Percentiles rank a stretch among this genome's conserved stretches.
Evolutionary conservation across 2,113 vertebrate genomes (phyloP).

Genomic region (Thermophis baileyi): DNA sequence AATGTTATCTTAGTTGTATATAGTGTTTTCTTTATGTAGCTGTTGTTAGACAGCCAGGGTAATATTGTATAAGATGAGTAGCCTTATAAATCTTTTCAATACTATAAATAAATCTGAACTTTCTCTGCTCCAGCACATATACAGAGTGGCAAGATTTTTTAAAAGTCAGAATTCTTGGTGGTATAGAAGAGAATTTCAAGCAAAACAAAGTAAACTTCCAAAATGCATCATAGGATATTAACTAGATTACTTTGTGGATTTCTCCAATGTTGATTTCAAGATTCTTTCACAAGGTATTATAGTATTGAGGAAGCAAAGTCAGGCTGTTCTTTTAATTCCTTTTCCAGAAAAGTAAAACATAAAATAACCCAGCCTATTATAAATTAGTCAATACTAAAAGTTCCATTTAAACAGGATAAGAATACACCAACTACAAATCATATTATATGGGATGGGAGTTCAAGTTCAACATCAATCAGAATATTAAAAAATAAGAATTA

Average conservation of each 20-base stretch:
- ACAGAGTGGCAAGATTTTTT: background rate
- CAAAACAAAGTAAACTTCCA: background rate
- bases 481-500: background rate
- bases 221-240: background rate
- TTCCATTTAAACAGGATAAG: background rate
- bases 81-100: background rate
- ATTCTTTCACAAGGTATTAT: background rate
- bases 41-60: background rate
- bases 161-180: background rate
- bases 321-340: background rate
- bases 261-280: background rate
- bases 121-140: background rate
- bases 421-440: background rate
- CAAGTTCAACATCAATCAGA: background rate
- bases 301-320: background rate
- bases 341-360: background rate
- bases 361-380: background rate
- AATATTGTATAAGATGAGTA: background rate
- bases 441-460: background rate
- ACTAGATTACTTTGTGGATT: background rate
- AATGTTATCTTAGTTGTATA: background rate
- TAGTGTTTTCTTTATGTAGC: background rate
- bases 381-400: background rate
- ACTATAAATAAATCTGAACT: background rate
- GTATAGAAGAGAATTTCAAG: background rate